phyloP scores from a whole-genome alignment of 2,888 invertebrate genomes.

The Thumatha senex region DNA sequence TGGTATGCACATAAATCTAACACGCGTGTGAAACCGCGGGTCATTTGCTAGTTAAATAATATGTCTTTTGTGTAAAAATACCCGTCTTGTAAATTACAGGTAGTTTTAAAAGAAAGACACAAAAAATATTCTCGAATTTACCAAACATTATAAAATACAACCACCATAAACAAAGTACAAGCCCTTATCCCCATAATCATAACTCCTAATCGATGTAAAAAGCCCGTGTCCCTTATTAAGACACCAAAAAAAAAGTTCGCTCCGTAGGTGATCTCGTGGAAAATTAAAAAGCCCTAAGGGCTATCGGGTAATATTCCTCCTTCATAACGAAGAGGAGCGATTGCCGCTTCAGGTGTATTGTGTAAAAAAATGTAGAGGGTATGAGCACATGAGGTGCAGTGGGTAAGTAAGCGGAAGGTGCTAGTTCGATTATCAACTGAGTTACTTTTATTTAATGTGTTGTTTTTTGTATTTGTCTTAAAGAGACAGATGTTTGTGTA shows the following conservation, averaged over 20 bases:
- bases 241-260: slow-evolving; percentile 51
- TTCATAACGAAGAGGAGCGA: slow-evolving; percentile 64
- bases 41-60: no score
- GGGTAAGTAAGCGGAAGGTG: slow-evolving; percentile 7
- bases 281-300: slow-evolving; percentile 81
- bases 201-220: slow-evolving; percentile 37
- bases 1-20: no score
- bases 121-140: no score
- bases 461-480: neutral
- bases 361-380: slow-evolving; percentile 31
- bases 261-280: slow-evolving; percentile 70
- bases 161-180: neutral
- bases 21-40: no score
- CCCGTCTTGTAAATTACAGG: no score
- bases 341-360: slow-evolving; percentile 67
- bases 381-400: slow-evolving; percentile 15
- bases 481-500: no score
- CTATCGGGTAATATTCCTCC: slow-evolving; percentile 74
- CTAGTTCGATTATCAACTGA: slow-evolving; percentile 38
- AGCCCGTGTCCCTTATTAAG: slow-evolving; percentile 37
- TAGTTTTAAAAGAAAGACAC: no score
- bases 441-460: neutral
- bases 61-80: no score
- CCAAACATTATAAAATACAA: neutral
- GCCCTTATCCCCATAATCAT: slow-evolving; percentile 19